Conservation (phyloP, 2,888 invertebrate species). For the Orthonychiurus folsomi region DNA sequence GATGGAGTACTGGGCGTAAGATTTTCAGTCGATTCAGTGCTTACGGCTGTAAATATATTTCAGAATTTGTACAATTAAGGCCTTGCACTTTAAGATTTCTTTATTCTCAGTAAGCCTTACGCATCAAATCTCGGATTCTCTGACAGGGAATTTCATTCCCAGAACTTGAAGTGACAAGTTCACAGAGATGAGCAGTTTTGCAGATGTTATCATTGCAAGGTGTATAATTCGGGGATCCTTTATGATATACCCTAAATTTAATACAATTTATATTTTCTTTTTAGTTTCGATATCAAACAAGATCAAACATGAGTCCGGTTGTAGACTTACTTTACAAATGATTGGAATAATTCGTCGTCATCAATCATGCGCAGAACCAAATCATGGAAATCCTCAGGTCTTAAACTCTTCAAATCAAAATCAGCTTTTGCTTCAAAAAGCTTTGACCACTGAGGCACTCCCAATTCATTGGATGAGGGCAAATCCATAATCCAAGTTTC, state of each 20-base stretch:
- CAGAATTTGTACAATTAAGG: no score
- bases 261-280: no score
- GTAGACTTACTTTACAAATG: neutral
- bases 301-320: no score
- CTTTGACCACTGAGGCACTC: slow-evolving; percentile 59
- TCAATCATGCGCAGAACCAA: slow-evolving; percentile 54
- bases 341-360: slow-evolving; percentile 48
- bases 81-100: no score
- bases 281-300: neutral
- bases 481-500: slow-evolving; percentile 66
- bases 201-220: slow-evolving; percentile 3
- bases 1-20: no score
- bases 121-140: neutral
- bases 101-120: no score
- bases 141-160: neutral
- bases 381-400: slow-evolving; percentile 54
- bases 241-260: neutral
- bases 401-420: slow-evolving; percentile 55
- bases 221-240: neutral
- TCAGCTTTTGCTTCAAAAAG: slow-evolving; percentile 62
- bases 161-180: slow-evolving; percentile 6
- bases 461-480: slow-evolving; percentile 57
- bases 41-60: neutral
- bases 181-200: slow-evolving; percentile 12
- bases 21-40: neutral